Base-by-base conservation (phyloP, 2,113 vertebrate species). In the Tympanuchus pallidicinctus region DNA sequence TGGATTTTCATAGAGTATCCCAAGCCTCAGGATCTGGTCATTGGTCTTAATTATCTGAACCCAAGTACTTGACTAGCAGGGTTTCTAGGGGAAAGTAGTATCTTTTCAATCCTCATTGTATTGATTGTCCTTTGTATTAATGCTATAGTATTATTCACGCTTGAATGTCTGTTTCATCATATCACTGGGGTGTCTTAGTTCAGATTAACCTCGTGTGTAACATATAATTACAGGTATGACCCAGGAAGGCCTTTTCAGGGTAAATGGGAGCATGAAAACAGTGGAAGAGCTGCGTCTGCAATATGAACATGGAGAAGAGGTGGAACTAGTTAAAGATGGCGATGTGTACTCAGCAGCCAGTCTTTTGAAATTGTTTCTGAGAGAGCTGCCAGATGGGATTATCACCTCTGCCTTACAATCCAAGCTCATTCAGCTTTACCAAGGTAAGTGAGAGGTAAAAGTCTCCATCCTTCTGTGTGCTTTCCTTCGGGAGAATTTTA, bases 211-310 rank as follows among this genome's bases (percentile, higher is more conserved):
- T 90, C 17, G 14, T 59, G 27, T 78, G 52, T 15, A 15, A 32
- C 79, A 4, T 92, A 2, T 79, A 56, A 74, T 94, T 96, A 8
- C 97, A 99, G 99, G 98, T 40, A 97, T 99, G 91, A 97, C 97
- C 1, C 98, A 99, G 86, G 99, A 99, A 92, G 99, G 99, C 47
- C 98, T 99, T 85, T 99, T 99, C 96, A 97, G 99, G 57, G 98
- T 99, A 69, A 99, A 98, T 0, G 99, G 98, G 43, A 99, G 98
- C 4, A 96, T 98, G 75, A 98, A 98, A 66, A 96, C 95, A 6
- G 98, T 99, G 80, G 98, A 99, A 59, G 96, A 93, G 66, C 97
- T 99, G 63, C 98, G 98, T 18, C 94, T 96, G 89, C 97, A 97
- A 9, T 98, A 99, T 2, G 99, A 99, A 93, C 97, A 88, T 2